These are phyloP conservation scores for Hyposoter didymator DNA, from an alignment of 2,888 invertebrate genomes.

Conservation along the genomic window DNA sequence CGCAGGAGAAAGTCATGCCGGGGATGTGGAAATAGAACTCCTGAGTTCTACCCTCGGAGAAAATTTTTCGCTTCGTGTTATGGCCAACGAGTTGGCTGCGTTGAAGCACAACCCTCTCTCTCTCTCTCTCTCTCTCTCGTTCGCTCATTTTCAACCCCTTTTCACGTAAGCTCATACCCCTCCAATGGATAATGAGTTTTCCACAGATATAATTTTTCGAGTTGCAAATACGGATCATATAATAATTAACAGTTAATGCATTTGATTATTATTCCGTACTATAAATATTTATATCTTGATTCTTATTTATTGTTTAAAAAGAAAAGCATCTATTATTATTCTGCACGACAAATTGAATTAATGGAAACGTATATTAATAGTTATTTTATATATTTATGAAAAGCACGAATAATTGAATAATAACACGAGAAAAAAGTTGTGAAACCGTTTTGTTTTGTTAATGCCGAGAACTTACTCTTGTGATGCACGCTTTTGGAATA, in stretches of 20 bases:
- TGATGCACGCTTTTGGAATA: background rate
- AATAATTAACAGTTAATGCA: background rate
- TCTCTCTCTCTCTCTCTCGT: background rate
- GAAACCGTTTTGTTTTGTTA: background rate
- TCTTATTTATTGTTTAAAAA: background rate
- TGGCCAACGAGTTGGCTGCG: constrained; percentile 17
- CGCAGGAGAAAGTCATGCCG: background rate
- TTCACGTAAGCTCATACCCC: background rate
- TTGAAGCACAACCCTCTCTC: constrained; percentile 11
- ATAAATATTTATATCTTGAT: background rate
- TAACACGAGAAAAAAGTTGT: background rate
- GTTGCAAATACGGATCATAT: background rate
- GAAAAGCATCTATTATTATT: background rate
- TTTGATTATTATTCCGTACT: background rate
- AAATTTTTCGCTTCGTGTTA: constrained; percentile 23
- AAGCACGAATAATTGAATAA: background rate
- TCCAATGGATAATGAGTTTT: constrained; percentile 28
- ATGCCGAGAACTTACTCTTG: background rate
- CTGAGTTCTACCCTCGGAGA: constrained; percentile 12
- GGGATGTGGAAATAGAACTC: constrained; percentile 1
- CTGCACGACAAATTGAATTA: no score
- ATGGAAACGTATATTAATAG: no score
- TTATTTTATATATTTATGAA: no score
- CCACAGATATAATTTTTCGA: constrained; percentile 1
- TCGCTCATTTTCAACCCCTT: background rate